phyloP scores from a whole-genome alignment of 2,888 invertebrate species.

The Caenorhabditis angaria region DNA sequence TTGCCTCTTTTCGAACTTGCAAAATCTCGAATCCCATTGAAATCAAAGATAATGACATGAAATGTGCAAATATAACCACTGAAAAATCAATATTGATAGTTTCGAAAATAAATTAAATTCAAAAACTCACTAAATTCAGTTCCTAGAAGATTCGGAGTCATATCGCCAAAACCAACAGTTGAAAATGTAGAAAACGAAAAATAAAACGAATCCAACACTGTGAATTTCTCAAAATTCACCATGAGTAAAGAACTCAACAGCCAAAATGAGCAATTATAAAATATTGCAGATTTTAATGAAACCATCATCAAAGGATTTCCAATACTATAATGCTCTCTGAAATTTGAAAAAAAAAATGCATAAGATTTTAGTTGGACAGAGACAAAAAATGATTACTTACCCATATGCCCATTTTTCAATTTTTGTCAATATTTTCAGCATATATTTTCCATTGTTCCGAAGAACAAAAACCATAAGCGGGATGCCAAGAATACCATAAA shows the following conservation, averaged over 20 bases:
- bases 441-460: constrained; percentile 1
- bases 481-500: neutral
- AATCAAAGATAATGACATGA: neutral
- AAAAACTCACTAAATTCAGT: neutral
- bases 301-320: neutral
- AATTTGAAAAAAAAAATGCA: neutral
- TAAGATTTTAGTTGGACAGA: neutral
- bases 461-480: constrained; percentile 6
- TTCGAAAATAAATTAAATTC: neutral
- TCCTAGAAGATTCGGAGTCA: neutral
- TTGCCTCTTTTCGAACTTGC: neutral
- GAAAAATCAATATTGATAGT: neutral
- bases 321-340: neutral
- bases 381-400: neutral
- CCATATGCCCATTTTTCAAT: neutral
- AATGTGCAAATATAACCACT: neutral
- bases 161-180: constrained; percentile 6
- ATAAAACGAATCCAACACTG: constrained; percentile 1
- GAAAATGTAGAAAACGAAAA: neutral
- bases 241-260: neutral
- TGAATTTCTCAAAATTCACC: neutral
- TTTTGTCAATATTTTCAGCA: neutral
- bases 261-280: neutral
- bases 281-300: neutral
- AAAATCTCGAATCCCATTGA: neutral